Conservation (phyloP, 2,888 invertebrate species). For the Anoncus sp. region DNA sequence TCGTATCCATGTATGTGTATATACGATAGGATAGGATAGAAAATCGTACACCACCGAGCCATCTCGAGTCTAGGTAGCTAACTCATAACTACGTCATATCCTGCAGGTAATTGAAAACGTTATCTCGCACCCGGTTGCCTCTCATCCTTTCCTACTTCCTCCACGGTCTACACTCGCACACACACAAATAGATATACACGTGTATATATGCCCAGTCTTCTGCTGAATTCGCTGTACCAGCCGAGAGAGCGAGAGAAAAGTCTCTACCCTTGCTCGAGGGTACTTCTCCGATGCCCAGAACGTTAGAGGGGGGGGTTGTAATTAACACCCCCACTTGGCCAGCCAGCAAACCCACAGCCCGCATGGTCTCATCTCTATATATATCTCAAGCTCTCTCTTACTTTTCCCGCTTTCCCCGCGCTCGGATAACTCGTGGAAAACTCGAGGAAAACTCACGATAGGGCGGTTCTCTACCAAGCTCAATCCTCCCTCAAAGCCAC, state of each 20-base stretch:
- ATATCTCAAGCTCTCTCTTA: slow-evolving; percentile 13
- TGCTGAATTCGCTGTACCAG: slow-evolving; percentile 38
- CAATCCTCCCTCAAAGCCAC: slow-evolving; percentile 34
- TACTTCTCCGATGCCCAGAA: slow-evolving; percentile 48
- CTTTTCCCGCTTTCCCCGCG: slow-evolving; percentile 19
- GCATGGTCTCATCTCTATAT: slow-evolving; percentile 23
- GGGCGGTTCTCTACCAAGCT: slow-evolving; percentile 39
- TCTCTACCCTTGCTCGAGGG: slow-evolving; percentile 43
- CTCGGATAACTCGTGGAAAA: slow-evolving; percentile 79
- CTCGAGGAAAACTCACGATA: slow-evolving; percentile 78
- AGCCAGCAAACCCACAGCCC: slow-evolving; percentile 20
- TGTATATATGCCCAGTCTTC: not conserved
- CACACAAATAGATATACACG: slow-evolving; percentile 15
- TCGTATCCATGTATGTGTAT: slow-evolving; percentile 7
- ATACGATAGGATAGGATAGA: slow-evolving; percentile 49
- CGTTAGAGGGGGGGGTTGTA: slow-evolving; percentile 76
- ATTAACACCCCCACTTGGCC: slow-evolving; percentile 75
- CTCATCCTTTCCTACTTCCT: slow-evolving; percentile 75
- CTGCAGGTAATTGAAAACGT: slow-evolving; percentile 83
- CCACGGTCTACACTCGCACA: slow-evolving; percentile 15
- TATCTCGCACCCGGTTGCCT: slow-evolving; percentile 80
- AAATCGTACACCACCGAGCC: slow-evolving; percentile 46
- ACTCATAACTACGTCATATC: slow-evolving; percentile 83
- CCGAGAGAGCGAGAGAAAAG: slow-evolving; percentile 39
- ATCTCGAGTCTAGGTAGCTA: slow-evolving; percentile 75